A percentile compares a stretch with the other conserved stretches of the same genome.
These are phyloP conservation scores for Vombatus ursinus DNA, from an alignment of 2,113 vertebrate species.

Conservation along the genomic window DNA sequence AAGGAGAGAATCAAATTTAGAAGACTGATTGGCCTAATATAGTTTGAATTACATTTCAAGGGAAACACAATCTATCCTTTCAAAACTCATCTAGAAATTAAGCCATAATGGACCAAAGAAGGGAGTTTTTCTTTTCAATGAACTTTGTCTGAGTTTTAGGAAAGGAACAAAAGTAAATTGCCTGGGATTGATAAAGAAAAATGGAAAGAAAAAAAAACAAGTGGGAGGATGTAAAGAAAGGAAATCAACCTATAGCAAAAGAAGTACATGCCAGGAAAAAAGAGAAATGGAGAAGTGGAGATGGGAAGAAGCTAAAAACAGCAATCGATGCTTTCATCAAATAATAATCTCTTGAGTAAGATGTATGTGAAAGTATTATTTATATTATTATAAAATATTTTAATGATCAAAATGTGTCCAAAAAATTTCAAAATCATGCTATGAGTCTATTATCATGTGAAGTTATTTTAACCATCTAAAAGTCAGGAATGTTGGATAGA, in stretches of 20 bases:
- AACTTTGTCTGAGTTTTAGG: not conserved
- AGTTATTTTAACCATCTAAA: not conserved
- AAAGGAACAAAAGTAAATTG: slow-evolving; percentile 25
- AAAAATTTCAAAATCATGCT: slow-evolving; percentile 36
- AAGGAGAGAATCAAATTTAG: not conserved
- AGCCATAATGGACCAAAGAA: not conserved
- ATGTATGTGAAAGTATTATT: slow-evolving; percentile 29
- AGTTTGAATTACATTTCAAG: not conserved
- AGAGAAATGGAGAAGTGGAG: slow-evolving; percentile 10
- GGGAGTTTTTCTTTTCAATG: not conserved
- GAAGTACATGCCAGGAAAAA: not conserved
- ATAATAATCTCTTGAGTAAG: not conserved
- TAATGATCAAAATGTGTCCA: slow-evolving; percentile 24
- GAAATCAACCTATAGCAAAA: slow-evolving; percentile 19
- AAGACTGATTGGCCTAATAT: not conserved
- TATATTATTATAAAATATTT: not conserved
- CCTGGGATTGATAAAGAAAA: slow-evolving; percentile 6
- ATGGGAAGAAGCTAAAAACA: slow-evolving; percentile 22
- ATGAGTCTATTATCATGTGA: not conserved
- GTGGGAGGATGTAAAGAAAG: slow-evolving; percentile 14
- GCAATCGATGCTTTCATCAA: slow-evolving; percentile 8
- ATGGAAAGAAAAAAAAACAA: slow-evolving; percentile 19
- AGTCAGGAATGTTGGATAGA: not conserved
- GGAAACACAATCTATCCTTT: not conserved
- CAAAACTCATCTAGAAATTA: slow-evolving; percentile 12